Evolutionary conservation across 1,140 invertebrate genomes (phyloP).

Genomic region (Conopomorpha cramerella): DNA sequence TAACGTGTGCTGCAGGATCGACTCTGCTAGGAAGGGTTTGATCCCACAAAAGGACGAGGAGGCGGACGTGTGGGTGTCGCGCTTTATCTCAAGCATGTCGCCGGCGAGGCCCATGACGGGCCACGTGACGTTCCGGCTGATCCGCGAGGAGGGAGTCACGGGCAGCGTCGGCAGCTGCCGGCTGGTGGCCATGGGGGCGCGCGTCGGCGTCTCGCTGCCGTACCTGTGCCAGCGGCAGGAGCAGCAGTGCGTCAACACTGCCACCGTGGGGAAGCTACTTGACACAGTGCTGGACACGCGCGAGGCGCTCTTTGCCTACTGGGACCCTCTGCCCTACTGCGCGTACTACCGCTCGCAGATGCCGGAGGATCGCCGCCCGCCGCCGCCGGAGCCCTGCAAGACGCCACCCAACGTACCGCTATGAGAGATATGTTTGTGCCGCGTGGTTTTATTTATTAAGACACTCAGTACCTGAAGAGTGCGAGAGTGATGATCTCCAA

Average conservation of each 20-base stretch:
- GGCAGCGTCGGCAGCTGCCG: conserved; percentile 35
- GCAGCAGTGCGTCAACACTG: conserved; percentile 56
- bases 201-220: conserved; percentile 75
- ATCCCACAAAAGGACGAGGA: conserved; percentile 70
- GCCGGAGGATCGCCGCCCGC: conserved; percentile 59
- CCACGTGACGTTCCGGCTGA: conserved; percentile 76
- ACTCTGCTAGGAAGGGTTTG: conserved; percentile 67
- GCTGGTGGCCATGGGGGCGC: conserved; percentile 66
- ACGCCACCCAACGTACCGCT: conserved; percentile 47
- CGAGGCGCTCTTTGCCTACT: conserved; percentile 77
- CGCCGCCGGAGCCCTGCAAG: conserved; percentile 39
- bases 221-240: conserved; percentile 75
- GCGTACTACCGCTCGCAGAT: conserved; percentile 80
- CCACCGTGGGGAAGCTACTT: conserved; percentile 63
- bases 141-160: conserved; percentile 52
- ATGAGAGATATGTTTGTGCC: conserved; percentile 31
- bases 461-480: conserved; percentile 53
- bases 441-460: conserved; percentile 43
- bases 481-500: conserved; percentile 29
- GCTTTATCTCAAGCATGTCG: conserved; percentile 68
- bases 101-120: conserved; percentile 69
- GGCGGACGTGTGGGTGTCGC: conserved; percentile 71
- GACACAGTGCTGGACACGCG: conserved; percentile 72
- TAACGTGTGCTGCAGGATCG: conserved; percentile 77
- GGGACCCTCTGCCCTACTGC: conserved; percentile 83